Evolutionary conservation across 2,113 vertebrate species (phyloP), one percentile per base, ranked within the genome.

Genomic region (Thymallus thymallus): DNA sequence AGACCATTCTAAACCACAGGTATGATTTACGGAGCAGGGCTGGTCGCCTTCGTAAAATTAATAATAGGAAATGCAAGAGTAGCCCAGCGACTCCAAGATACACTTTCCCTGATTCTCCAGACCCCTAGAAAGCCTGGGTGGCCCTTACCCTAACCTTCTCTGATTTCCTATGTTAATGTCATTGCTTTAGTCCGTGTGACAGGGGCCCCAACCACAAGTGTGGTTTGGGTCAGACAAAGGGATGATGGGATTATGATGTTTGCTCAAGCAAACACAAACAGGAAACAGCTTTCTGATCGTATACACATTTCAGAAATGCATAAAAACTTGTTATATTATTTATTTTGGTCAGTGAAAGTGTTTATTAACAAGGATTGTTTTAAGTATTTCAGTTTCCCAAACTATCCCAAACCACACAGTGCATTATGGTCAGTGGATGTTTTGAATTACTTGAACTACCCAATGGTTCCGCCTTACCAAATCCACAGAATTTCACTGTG

Each of bases 111-210:
- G 85, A 41, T 41, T 41, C 9, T 41, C 35, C 35, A 41, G 9
- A 41, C 35, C 35, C 35, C 35, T 41, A 9, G 35, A 88, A 90
- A 88, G 67, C 86, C 75, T 93, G 92, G 93, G 93, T 93, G 92
- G 93, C 86, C 91, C 78, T 74, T 71, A 82, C 82, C 82, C 79
- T 48, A 71, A 80, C 84, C 91, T 92, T 89, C 89, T 92, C 76
- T 88, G 88, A 88, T 92, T 90, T 91, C 84, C 84, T 48, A 92
- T 91, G 85, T 88, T 91, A 91, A 91, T 91, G 87, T 87, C 88
- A 80, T 91, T 91, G 86, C 88, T 88, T 89, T 76, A 71, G 78
- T 82, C 80, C 71, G 73, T 80, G 83, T 83, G 87, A 87, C 85
- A 87, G 78, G 75, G 82, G 84, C 82, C 77, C 30, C 72, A 61